Base-by-base conservation (phyloP, 2,113 vertebrate genomes). In the Scomber colias region DNA sequence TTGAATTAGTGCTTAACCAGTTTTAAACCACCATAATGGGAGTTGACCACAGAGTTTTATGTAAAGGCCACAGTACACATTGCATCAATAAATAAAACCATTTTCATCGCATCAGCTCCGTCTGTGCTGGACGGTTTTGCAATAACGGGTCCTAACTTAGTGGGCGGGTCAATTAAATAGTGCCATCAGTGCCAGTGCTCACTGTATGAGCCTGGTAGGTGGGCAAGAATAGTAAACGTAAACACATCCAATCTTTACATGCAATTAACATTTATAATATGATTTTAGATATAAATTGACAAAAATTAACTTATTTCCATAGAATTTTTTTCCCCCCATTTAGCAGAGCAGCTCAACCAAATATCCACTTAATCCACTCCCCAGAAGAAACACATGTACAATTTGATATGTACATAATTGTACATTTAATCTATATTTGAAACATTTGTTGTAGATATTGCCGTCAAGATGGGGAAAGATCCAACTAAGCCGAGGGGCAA, bases 401-500 rank as follows among this genome's bases (percentile, higher is more conserved):
- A 3, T 8, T 19, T 27, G 3, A 27, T 27, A 27, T 27, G 24
- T 27, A 21, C 57, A 24, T n/a, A 27, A 3, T 31, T 72, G 15
- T 60, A 50, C 13, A 44, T 50, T 24, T 78, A 15, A 67, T 56
- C 3, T 35, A 11, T 46, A 40, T 1, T 30, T 45, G 0, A 59
- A 48, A 30, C 19, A 1, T 51, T 61, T 73, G 9, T 57, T 85
- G 19, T 59, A 94, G 93, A 89, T 84, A 69, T 87, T 87, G 76
- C 81, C 77, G 45, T 87, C 88, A 97, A 94, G 92, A 99, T 98
- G 98, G 97, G 96, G 87, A 98, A 96, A 95, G 97, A 99, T 94
- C 96, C 96, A 84, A 93, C 95, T 87, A 99, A 98, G 92, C 97
- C 97, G 11, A 96, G 96, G 93, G 97, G 98, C 94, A 99, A 98